Base-by-base conservation (phyloP, 2,113 vertebrate species). In the Dunckerocampus dactyliophorus region DNA sequence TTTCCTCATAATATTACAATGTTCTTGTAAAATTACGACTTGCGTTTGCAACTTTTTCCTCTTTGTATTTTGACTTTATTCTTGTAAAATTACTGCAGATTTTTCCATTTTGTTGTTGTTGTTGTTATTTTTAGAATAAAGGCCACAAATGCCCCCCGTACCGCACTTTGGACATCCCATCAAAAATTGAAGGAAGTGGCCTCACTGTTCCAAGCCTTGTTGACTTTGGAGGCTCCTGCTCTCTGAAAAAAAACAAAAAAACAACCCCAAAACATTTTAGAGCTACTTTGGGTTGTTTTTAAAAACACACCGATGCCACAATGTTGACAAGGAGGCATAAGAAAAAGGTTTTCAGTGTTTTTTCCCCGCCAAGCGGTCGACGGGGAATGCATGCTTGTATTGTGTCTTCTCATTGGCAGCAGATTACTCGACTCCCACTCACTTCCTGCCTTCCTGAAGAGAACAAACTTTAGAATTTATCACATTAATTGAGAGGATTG, bases 401-500 rank as follows among this genome's bases (percentile, higher is more conserved):
- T 42, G 54, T 42, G 54, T 42, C 34, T 55, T 37, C 53, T 42
- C 54, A 42, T 56, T 56, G 54, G 54, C 54, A 56, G 37, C 54
- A 56, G 37, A 56, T 56, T 37, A 42, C 39, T 42, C 34, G 12
- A 56, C 54, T 42, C 54, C 54, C 54, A 56, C 54, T 12, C 54
- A 21, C 13, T 42, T 56, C 54, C 54, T 56, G 54, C 54, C 20
- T 56, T 56, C 53, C 53, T 55, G 53, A 28, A 14, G 53, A 56
- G 53, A 56, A 56, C 53, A 42, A 56, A 56, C 54, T 56, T 42
- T 49, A 28, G 68, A 58, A 46, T 80, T 80, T 76, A 81, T 61
- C 62, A 77, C 58, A 73, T 84, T 89, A 84, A 89, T 87, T 85
- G 81, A 76, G 69, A 73, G 71, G 65, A 74, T 84, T 83, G 76